Conservation (phyloP, 2,113 vertebrate genomes). For the Astur gentilis region DNA sequence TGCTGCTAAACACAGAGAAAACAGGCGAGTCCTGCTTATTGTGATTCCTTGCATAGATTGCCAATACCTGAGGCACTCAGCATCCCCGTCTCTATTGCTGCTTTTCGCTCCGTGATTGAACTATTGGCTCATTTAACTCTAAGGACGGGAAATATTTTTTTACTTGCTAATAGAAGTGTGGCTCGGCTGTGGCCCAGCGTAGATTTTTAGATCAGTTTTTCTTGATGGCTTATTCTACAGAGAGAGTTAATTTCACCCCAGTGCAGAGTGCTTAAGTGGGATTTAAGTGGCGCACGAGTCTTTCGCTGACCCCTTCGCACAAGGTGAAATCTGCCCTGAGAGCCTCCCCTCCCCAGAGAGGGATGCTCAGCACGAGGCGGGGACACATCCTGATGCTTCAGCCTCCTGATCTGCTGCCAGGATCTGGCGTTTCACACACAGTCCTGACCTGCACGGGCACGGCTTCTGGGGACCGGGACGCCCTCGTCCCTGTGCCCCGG, state of each 20-base stretch:
- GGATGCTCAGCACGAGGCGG: background rate
- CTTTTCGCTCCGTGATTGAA: conserved; percentile 30
- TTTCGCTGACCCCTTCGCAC: conserved; percentile 5
- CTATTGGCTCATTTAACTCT: conserved; percentile 62
- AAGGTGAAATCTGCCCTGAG: conserved; percentile 34
- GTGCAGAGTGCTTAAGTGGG: conserved; percentile 30
- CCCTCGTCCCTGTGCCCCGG: fast-evolving
- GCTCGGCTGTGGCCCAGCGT: background rate
- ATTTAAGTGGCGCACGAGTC: background rate
- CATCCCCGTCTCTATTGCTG: background rate
- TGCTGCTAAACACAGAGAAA: conserved; percentile 9
- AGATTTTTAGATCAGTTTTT: conserved; percentile 44
- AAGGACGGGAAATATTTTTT: conserved; percentile 64
- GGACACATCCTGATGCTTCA: background rate
- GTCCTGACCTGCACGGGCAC: background rate
- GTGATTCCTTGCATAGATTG: conserved; percentile 51
- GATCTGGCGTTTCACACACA: background rate
- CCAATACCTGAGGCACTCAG: conserved; percentile 44
- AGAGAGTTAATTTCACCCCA: conserved; percentile 44
- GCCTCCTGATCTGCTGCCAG: background rate
- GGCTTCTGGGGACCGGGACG: background rate
- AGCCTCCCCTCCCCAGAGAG: background rate
- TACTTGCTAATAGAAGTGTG: conserved; percentile 52
- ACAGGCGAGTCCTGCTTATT: conserved; percentile 12
- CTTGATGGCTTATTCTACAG: conserved; percentile 26